Percentiles rank a stretch among this genome's conserved stretches.
phyloP scores from a whole-genome alignment of 2,797 vertebrate genomes.

The Sebastes reedi region DNA sequence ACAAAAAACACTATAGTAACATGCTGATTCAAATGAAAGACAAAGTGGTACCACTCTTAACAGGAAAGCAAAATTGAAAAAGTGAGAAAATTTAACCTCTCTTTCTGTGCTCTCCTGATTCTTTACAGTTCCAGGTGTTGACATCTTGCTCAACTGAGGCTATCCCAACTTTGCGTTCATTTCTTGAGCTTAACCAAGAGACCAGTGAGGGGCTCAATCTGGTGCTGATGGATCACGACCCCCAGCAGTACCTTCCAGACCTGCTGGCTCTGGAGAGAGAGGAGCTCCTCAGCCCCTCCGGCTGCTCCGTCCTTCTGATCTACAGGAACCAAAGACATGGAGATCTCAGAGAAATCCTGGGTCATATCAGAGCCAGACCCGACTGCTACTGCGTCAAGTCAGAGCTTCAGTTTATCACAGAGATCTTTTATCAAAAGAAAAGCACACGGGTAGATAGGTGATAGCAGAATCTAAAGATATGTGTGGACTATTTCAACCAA shows the following conservation, averaged over 20 bases:
- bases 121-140: slow-evolving; percentile 77
- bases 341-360: slow-evolving; percentile 36
- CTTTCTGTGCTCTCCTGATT: not conserved
- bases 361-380: slow-evolving; percentile 41
- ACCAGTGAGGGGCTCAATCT: slow-evolving; percentile 45
- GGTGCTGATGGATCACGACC: slow-evolving; percentile 79
- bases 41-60: not conserved
- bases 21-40: not conserved
- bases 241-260: slow-evolving; percentile 68
- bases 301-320: slow-evolving; percentile 70
- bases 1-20: rapidly evolving
- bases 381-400: slow-evolving; percentile 46
- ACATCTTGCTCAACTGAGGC: slow-evolving; percentile 64
- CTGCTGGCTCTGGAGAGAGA: slow-evolving; percentile 68
- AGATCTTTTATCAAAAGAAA: slow-evolving; percentile 53
- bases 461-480: not conserved
- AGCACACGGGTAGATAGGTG: not conserved
- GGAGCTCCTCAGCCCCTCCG: slow-evolving; percentile 57
- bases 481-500: not conserved
- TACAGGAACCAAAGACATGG: slow-evolving; percentile 27
- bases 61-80: not conserved
- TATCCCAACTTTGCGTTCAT: slow-evolving; percentile 49
- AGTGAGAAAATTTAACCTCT: not conserved
- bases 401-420: slow-evolving; percentile 53
- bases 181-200: slow-evolving; percentile 17